Base-by-base conservation (phyloP, 2,888 invertebrate species). In the Apotomis capreana region DNA sequence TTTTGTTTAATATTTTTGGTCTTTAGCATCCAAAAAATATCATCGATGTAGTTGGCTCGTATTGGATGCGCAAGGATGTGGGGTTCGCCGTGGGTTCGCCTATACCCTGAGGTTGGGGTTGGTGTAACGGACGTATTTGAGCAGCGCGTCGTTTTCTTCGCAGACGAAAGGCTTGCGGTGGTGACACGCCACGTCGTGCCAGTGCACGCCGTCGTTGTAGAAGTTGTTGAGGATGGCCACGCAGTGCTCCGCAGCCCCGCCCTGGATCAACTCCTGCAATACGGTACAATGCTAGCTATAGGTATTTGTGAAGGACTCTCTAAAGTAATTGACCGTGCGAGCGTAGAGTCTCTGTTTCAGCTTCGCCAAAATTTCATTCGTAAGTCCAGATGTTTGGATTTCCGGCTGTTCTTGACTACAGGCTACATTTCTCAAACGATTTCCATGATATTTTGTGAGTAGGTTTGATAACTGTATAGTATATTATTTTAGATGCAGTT, bases 181-280 rank as follows among this genome's bases (percentile, higher is more conserved):
- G 85, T 97, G 97, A 86, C 98, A 98, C 75, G 97, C 97, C 63
- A 97, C 97, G 84, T 98, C 96, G 85, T 98, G 98, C 97, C 97
- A 97, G 88, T 97, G 96, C 64, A 97, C 96, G 44, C 97, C 97
- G 82, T 98, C 97, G 80, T 97, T 96, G 94, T 98, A 98, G 94
- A 97, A 97, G 87, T 97, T 96, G 91, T 98, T 98, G 67, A 98
- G 92, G 76, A 98, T 94, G 1, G 97, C 97, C 76, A 98, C 87
- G 84, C 97, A 98, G 87, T 97, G 97, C 89, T 98, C 98, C 44
- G 96, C 95, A 2, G 97, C 97, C 63, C 97, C 97, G 40, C 96
- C 96, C 89, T 97, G 97, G 83, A 96, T 95, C 77, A 96, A 94
- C 90, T 98, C 97, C 89, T 95, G 87, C 3, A 60, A 62, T 73